Evolutionary conservation across 2,113 vertebrate species (phyloP).

Genomic region (Engystomops pustulosus): DNA sequence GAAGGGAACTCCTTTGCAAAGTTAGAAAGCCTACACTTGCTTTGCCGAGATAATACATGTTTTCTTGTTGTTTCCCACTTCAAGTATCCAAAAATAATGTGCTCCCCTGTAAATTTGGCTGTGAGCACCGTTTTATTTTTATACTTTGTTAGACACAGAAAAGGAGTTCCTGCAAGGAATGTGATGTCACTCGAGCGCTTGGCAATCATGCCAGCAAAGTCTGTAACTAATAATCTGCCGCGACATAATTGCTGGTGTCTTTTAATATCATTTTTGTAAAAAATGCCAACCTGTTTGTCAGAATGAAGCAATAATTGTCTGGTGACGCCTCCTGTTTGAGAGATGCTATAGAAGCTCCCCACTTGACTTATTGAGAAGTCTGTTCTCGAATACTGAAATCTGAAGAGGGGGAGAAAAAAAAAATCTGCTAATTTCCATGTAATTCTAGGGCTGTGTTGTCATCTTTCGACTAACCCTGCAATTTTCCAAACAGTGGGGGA

Average conservation of each 20-base stretch:
- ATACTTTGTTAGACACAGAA: background rate
- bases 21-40: too few relatives aligned
- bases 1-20: background rate
- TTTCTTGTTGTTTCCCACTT: background rate
- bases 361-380: constrained; percentile 66
- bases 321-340: constrained; percentile 70
- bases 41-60: background rate
- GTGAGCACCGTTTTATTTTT: constrained; percentile 7
- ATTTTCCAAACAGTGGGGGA: constrained; percentile 68
- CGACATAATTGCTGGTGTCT: constrained; percentile 79
- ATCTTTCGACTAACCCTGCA: constrained; percentile 68
- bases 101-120: background rate
- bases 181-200: constrained; percentile 50
- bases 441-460: constrained; percentile 71
- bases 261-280: constrained; percentile 73
- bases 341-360: constrained; percentile 66
- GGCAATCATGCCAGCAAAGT: constrained; percentile 63
- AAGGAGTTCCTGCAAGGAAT: constrained; percentile 59
- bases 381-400: constrained; percentile 59
- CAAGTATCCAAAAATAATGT: background rate
- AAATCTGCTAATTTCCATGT: constrained; percentile 70
- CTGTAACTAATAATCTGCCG: constrained; percentile 71
- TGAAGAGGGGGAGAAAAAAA: constrained; percentile 54
- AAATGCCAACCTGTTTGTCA: constrained; percentile 71
- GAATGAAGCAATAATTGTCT: constrained; percentile 75